A percentile compares a stretch with the other conserved stretches of the same genome.
phyloP scores from a whole-genome alignment of 2,113 vertebrate species.

The Pyxicephalus adspersus region DNA sequence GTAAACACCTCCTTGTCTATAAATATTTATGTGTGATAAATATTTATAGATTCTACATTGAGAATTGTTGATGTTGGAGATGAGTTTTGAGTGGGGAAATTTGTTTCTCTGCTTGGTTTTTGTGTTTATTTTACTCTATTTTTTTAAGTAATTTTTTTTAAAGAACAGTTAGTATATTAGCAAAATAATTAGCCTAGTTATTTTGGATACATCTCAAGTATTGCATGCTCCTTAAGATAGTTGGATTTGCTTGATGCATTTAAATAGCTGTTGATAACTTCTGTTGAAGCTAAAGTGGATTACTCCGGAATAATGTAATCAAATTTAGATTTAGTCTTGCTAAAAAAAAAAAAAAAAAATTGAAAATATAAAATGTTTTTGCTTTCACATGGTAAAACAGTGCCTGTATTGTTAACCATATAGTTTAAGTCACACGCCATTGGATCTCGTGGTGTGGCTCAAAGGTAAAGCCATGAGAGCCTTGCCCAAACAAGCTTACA shows the following conservation, averaged over 20 bases:
- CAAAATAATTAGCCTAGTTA: constrained; percentile 27
- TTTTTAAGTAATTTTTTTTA: not conserved
- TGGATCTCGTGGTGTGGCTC: too few species aligned
- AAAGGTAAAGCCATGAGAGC: too few species aligned
- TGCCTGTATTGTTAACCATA: too few species aligned
- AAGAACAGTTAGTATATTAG: constrained; percentile 43
- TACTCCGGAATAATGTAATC: constrained; percentile 55
- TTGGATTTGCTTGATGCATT: constrained; percentile 49
- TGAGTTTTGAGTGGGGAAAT: constrained; percentile 1
- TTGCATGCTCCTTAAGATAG: constrained; percentile 36
- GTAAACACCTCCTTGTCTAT: constrained; percentile 30
- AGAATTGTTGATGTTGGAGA: constrained; percentile 12
- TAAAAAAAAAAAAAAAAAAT: constrained; percentile 38
- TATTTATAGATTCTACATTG: constrained; percentile 38
- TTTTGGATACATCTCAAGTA: constrained; percentile 31
- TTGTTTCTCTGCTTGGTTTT: constrained; percentile 7
- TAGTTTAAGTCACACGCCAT: too few species aligned
- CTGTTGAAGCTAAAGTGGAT: constrained; percentile 48
- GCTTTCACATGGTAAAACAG: not conserved
- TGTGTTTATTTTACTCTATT: not conserved
- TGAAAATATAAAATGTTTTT: constrained; percentile 5
- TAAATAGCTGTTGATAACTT: constrained; percentile 53
- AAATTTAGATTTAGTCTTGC: constrained; percentile 51
- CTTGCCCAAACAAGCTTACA: too few species aligned
- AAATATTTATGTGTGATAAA: constrained; percentile 43